Base-by-base conservation (phyloP, 2,888 invertebrate genomes). In the Deroplatys truncata region DNA sequence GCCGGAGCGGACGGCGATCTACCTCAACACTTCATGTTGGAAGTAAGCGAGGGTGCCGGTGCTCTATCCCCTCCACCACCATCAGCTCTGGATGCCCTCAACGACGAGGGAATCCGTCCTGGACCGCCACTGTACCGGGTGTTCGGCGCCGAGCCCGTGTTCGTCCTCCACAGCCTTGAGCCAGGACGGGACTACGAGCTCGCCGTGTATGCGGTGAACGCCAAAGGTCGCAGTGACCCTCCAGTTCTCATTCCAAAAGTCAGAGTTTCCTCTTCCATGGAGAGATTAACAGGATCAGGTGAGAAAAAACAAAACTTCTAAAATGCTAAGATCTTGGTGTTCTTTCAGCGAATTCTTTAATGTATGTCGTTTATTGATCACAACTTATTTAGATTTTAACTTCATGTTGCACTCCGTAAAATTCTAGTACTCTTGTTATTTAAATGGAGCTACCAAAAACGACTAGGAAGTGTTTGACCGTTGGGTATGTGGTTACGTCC, bases 221-320 rank as follows among this genome's bases (percentile, higher is more conserved):
- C 97, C 88, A 98, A 98, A 93, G 98, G 98, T 86, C 94, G 96
- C 90, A 98, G 98, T 92, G 98, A 98, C 91, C 97, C 98, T 82
- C 95, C 96, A 88, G 95, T 97, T 89, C 96, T 98, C 91, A 94
- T 97, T 93, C 96, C 95, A 90, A 96, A 95, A 92, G 95, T 96
- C 15, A 93, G 94, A 1, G 92, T 94, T 3, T 90, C 92, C 10
- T 92, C 93, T 28, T 90, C 92, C 0, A 91, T 93, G 89, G 93
- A 92, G 82, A 92, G 92, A 82, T 85, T 91, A 82, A 90, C 91
- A 9, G 90, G 90, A n/a, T 85, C 89, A 83, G 91, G 91, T 91
- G 84, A 90, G 90, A 15, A 3, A 25, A 43, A n/a, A n/a, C 1
- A 10, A 82, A 28, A 5, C 9, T 15, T 83, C 1, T 5, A 83